phyloP scores from a whole-genome alignment of 2,888 invertebrate genomes.

The Stomorhina lunata region DNA sequence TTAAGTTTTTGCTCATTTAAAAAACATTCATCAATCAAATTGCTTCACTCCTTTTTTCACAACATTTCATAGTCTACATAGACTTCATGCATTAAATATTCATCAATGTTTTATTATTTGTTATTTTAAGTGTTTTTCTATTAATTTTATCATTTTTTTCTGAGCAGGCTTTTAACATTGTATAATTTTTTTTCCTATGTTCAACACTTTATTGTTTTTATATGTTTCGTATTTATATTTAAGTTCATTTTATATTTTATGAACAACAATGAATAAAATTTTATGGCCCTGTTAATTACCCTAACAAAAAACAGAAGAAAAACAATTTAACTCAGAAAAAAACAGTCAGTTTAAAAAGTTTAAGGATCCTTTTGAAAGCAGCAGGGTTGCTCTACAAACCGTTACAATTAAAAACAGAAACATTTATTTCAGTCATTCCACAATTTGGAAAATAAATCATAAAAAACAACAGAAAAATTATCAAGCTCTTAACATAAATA shows the following conservation, averaged over 20 bases:
- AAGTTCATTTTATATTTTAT: slow-evolving; percentile 28
- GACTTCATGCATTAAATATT: slow-evolving; percentile 4
- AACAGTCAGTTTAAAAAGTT: slow-evolving; percentile 38
- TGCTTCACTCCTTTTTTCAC: background rate
- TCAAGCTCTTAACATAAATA: slow-evolving; percentile 20
- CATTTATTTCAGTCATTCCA: background rate
- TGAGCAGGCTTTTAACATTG: background rate
- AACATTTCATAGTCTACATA: background rate
- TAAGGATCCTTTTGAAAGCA: slow-evolving; percentile 58
- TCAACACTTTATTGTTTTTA: slow-evolving; percentile 3
- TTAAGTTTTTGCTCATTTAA: too few species aligned
- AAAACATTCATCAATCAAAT: background rate
- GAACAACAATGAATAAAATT: slow-evolving; percentile 41
- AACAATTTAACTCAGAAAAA: background rate
- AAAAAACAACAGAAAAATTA: slow-evolving; percentile 22
- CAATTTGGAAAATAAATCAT: background rate
- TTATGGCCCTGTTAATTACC: slow-evolving; percentile 55
- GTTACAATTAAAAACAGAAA: slow-evolving; percentile 46
- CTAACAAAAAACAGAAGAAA: background rate
- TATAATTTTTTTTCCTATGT: background rate
- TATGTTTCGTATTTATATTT: background rate
- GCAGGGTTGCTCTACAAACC: slow-evolving; percentile 50
- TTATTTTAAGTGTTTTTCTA: background rate
- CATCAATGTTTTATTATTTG: background rate
- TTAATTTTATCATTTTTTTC: background rate